These are phyloP conservation scores for Sparus aurata DNA, from an alignment of 2,797 vertebrate species.

Conservation along the genomic window DNA sequence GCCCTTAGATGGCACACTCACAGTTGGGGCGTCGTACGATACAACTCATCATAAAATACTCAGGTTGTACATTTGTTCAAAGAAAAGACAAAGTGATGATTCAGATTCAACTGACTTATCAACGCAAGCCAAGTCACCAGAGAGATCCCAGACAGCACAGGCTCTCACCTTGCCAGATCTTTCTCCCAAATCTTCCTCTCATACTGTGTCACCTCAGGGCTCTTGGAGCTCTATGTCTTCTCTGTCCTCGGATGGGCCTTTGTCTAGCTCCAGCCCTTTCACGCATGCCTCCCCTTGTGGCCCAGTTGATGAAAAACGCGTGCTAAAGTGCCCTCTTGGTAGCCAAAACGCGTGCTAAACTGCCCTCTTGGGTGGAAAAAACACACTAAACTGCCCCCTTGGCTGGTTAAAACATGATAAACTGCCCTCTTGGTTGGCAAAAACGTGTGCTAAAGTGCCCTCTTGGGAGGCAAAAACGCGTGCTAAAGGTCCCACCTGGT, in stretches of 20 bases:
- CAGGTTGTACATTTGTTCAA: slow-evolving; percentile 4
- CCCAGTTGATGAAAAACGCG: too few species aligned
- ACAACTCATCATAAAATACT: slow-evolving; percentile 17
- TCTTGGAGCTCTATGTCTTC: not conserved
- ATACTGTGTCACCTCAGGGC: not conserved
- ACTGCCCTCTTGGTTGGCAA: too few species aligned
- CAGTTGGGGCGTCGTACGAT: not conserved
- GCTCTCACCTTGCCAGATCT: not conserved
- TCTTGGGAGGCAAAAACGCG: too few species aligned
- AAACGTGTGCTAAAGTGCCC: too few species aligned
- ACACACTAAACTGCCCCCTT: too few species aligned
- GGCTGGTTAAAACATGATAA: too few species aligned
- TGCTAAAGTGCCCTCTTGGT: too few species aligned
- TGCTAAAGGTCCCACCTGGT: too few species aligned
- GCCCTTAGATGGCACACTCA: slow-evolving; percentile 5
- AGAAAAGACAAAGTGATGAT: slow-evolving; percentile 1
- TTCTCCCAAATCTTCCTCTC: not conserved
- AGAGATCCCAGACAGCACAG: not conserved
- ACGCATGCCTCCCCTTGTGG: too few species aligned
- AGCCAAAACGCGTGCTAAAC: too few species aligned
- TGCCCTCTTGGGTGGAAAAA: too few species aligned
- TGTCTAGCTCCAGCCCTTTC: not conserved
- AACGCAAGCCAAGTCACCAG: not conserved
- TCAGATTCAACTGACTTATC: not conserved
- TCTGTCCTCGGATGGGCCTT: not conserved